Base-by-base conservation (phyloP, 2,797 vertebrate species). In the Myiotriccus ornatus region DNA sequence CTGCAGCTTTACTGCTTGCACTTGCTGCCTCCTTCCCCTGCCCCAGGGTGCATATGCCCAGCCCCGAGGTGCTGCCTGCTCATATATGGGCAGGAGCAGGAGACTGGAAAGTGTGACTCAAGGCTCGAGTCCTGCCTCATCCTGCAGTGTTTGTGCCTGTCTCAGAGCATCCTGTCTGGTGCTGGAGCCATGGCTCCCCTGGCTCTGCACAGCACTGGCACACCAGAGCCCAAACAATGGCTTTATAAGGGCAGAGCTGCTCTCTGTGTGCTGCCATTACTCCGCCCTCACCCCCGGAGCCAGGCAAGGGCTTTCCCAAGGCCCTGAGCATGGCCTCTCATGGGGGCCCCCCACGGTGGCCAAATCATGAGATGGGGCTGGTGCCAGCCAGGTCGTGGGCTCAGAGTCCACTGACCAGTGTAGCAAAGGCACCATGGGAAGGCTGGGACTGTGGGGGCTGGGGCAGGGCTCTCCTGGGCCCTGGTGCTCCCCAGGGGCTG, bases 31-130 rank as follows among this genome's bases (percentile, higher is more conserved):
- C 39, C 63, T 70, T 64, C 24, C 30, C 24, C 49, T 4, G 4
- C 19, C 53, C 59, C 12, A 30, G 53, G 19, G 16, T 21, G 34
- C 2, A 28, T 57, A 28, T 60, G 21, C 14, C 30, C 16, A 8
- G 74, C 32, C 88, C 10, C 0, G 4, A 52, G 73, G 69, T 90
- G 43, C 94, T 86, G 90, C 81, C 78, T 95, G 90, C 91, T 97
- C 98, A 97, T 98, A 98, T 98, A 98, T 97, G 97, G 97, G 89
- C 97, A 97, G 84, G 41, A 80, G 74, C 49, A 64, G 57, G 91
- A 95, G 81, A 82, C 70, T 98, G 98, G 97, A 98, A 98, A 98
- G 93, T 97, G 96, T 98, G 98, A 98, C 96, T 98, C 98, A 98
- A 87, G 93, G 6, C 67, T 88, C 47, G 30, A 30, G 69, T 67